A percentile compares a stretch with the other conserved stretches of the same genome.
phyloP scores from a whole-genome alignment of 2,113 vertebrate genomes.

The Etheostoma cragini region DNA sequence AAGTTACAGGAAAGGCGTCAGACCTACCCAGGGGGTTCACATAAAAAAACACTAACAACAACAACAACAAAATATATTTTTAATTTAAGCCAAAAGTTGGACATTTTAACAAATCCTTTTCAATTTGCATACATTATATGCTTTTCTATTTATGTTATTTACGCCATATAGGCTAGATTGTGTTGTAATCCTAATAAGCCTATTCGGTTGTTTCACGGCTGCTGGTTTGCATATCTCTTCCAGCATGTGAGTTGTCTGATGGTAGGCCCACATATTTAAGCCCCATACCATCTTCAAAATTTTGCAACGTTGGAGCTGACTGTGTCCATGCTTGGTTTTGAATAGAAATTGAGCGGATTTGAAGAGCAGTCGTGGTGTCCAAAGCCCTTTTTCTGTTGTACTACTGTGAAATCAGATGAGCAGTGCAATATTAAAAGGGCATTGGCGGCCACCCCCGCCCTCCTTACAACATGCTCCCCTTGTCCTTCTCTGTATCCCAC shows the following conservation, averaged over 20 bases:
- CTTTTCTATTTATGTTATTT: slow-evolving; percentile 8
- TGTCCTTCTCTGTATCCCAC: neutral
- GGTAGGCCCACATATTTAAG: neutral
- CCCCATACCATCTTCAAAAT: slow-evolving; percentile 32
- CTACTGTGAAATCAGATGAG: slow-evolving; percentile 95
- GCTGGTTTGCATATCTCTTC: slow-evolving; percentile 37
- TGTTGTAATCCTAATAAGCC: slow-evolving; percentile 39
- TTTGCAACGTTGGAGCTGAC: slow-evolving; percentile 38
- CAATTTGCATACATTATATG: neutral
- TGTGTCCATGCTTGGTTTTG: slow-evolving; percentile 8
- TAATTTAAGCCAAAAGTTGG: neutral
- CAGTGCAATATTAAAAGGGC: slow-evolving; percentile 99
- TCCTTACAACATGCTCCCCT: neutral
- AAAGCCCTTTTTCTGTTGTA: slow-evolving; percentile 95
- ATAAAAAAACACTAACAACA: neutral
- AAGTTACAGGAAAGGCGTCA: slow-evolving; percentile 1
- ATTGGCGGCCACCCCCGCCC: slow-evolving; percentile 89
- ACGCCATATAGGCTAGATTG: slow-evolving; percentile 8
- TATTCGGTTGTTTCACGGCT: slow-evolving; percentile 62
- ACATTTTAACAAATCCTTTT: neutral
- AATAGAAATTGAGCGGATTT: slow-evolving; percentile 56
- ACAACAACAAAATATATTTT: neutral
- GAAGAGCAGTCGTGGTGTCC: slow-evolving; percentile 84
- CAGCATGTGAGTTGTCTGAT: slow-evolving; percentile 37
- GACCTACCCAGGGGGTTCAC: neutral